phyloP scores from a whole-genome alignment of 2,797 vertebrate genomes.

The Platyrinchus mystaceus region DNA sequence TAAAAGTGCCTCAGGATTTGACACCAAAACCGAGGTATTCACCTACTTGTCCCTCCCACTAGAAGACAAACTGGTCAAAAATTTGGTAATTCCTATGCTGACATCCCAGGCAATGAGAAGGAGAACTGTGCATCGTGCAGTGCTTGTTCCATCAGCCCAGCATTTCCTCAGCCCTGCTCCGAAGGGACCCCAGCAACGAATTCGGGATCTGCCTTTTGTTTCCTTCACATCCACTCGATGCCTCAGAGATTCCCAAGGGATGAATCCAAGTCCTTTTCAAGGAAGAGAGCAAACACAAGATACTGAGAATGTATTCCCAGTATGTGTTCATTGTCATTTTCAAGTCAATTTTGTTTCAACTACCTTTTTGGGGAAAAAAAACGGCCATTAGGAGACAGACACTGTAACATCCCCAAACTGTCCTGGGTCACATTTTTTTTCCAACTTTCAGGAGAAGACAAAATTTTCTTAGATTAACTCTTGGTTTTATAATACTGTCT shows the following conservation, averaged over 20 bases:
- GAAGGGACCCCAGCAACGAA: not conserved
- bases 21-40: not conserved
- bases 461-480: not conserved
- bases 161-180: not conserved
- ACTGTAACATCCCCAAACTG: not conserved
- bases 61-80: rapidly evolving
- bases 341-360: not conserved
- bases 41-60: not conserved
- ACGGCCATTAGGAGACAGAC: not conserved
- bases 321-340: not conserved
- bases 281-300: not conserved
- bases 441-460: not conserved
- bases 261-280: not conserved
- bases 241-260: not conserved
- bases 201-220: not conserved
- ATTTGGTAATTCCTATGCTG: not conserved
- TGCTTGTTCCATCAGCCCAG: not conserved
- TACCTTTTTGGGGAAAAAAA: not conserved
- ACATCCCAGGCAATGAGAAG: not conserved
- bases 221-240: not conserved
- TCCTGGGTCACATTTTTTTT: not conserved
- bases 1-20: not conserved
- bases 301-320: not conserved
- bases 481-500: not conserved
- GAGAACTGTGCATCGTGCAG: not conserved